phyloP scores from a whole-genome alignment of 2,797 vertebrate genomes.

The Vireo griseus region DNA sequence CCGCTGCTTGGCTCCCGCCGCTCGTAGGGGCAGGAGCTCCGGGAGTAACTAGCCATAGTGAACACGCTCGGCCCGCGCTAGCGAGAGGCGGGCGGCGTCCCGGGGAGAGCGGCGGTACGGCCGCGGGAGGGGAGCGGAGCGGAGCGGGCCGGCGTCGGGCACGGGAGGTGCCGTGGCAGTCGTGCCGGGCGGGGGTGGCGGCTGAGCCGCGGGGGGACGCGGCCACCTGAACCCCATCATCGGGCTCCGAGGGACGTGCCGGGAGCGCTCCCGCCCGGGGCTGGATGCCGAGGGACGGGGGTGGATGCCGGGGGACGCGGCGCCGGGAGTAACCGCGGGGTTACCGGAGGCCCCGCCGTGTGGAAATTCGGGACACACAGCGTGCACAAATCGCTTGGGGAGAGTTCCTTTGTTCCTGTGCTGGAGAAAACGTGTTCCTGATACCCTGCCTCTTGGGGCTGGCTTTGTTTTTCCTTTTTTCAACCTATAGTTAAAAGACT shows the following conservation, averaged over 20 bases:
- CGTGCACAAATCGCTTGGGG: not conserved
- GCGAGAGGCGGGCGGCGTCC: not conserved
- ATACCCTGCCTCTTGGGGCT: not conserved
- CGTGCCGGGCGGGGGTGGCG: not conserved
- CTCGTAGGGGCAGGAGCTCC: not conserved
- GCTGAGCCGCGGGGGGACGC: not conserved
- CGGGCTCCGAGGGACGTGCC: not conserved
- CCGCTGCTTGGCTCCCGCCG: not conserved
- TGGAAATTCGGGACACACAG: not conserved
- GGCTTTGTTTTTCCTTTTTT: not conserved
- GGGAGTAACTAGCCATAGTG: fast-evolving
- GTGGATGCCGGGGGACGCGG: not conserved
- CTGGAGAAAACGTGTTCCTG: not conserved
- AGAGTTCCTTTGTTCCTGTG: not conserved
- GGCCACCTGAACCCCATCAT: fast-evolving
- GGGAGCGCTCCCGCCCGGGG: not conserved
- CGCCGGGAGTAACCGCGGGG: not conserved
- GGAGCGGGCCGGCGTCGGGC: not conserved
- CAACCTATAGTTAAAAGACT: not conserved
- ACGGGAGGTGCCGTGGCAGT: fast-evolving
- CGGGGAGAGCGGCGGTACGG: not conserved
- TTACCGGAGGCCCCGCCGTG: not conserved
- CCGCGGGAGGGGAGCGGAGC: not conserved
- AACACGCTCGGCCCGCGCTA: fast-evolving
- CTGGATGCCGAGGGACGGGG: not conserved